phyloP scores from a whole-genome alignment of 2,113 vertebrate species.

The Montifringilla adamsi region DNA sequence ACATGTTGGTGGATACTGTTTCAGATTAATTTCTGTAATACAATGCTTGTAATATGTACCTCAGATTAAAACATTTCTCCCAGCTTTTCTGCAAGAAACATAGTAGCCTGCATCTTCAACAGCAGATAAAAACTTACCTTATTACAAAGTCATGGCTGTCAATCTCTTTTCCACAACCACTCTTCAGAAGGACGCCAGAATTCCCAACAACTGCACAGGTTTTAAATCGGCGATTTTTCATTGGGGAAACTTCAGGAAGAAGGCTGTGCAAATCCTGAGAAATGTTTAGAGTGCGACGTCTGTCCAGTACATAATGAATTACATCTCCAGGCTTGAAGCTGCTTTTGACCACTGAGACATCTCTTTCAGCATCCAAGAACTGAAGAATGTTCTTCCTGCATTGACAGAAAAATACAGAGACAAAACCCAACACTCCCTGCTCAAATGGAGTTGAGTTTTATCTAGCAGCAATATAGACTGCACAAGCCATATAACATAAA shows the following conservation, averaged over 20 bases:
- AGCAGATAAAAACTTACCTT: constrained; percentile 73
- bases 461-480: not conserved
- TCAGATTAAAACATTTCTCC: constrained; percentile 2
- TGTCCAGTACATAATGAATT: constrained; percentile 86
- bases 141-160: constrained; percentile 87
- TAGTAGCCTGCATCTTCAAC: not conserved
- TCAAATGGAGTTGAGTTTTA: not conserved
- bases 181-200: constrained; percentile 84
- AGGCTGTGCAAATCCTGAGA: constrained; percentile 83
- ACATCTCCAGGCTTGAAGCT: constrained; percentile 87
- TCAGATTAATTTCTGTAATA: not conserved
- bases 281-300: constrained; percentile 84
- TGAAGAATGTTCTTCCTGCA: constrained; percentile 85
- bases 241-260: constrained; percentile 86
- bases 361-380: constrained; percentile 86
- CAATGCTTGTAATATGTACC: not conserved
- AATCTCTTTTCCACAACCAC: constrained; percentile 86
- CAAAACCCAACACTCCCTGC: not conserved
- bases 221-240: constrained; percentile 86
- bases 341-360: constrained; percentile 87
- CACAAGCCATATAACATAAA: not conserved
- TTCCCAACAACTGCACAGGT: constrained; percentile 88
- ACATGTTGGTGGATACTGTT: not conserved
- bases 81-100: not conserved
- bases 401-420: not conserved